These are phyloP conservation scores for Chinchilla lanigera DNA, from an alignment of 2,113 vertebrate species.

Conservation along the genomic window DNA sequence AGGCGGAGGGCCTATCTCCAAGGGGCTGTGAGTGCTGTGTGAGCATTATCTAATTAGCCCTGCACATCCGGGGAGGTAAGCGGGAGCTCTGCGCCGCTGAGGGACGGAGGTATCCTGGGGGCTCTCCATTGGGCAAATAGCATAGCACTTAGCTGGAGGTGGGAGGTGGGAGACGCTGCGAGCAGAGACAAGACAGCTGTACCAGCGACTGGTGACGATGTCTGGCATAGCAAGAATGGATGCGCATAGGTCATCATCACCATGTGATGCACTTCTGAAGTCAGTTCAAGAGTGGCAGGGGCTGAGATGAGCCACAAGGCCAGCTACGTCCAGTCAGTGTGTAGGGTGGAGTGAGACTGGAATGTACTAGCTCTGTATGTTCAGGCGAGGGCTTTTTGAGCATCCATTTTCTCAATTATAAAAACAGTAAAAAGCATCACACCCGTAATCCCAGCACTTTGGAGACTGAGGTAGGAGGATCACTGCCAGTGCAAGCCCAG, in stretches of 20 bases:
- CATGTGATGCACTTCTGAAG: neutral
- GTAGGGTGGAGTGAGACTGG: neutral
- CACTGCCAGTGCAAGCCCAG: neutral
- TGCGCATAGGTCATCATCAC: neutral
- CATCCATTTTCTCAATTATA: neutral
- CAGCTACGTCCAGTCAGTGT: neutral
- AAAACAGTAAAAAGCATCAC: neutral
- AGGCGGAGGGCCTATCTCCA: constrained; percentile 41
- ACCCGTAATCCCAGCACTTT: neutral
- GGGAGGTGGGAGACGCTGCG: neutral
- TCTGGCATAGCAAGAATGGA: neutral
- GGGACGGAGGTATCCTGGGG: neutral
- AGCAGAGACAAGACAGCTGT: neutral
- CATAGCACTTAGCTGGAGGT: neutral
- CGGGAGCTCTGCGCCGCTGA: constrained; percentile 20
- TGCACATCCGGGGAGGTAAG: neutral
- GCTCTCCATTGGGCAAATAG: neutral
- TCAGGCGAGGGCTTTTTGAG: neutral
- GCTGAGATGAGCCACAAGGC: neutral
- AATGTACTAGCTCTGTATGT: neutral
- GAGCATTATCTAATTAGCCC: constrained; percentile 71
- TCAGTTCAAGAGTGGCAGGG: neutral
- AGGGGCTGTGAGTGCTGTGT: constrained; percentile 41
- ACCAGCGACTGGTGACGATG: no score
- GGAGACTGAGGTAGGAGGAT: neutral